These are phyloP conservation scores for Diadema setosum DNA, from an alignment of 35 echinoderm and acorn worm species.

Conservation along the genomic window DNA sequence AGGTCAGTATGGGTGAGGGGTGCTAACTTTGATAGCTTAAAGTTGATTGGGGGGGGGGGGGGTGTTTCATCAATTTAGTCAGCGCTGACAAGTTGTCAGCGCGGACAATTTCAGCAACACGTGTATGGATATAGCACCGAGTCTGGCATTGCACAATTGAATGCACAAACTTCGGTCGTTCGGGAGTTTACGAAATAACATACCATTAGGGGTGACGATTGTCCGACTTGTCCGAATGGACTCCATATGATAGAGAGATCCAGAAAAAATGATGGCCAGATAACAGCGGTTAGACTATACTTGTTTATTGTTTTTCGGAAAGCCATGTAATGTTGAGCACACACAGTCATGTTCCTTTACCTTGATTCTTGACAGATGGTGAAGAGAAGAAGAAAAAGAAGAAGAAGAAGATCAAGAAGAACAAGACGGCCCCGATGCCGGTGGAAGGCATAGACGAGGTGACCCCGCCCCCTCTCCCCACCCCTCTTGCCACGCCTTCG, in stretches of 20 bases:
- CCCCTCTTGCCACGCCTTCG: constrained; percentile 56
- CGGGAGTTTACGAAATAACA: too few relatives aligned
- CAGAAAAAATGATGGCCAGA: not conserved
- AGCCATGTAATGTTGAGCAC: not conserved
- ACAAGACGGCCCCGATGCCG: constrained; percentile 76
- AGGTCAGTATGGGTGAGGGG: too few relatives aligned
- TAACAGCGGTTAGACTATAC: not conserved
- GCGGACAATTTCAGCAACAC: too few relatives aligned
- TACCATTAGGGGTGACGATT: too few relatives aligned
- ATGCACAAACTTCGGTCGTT: not conserved
- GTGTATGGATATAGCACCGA: not conserved
- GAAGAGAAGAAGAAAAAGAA: constrained; percentile 94
- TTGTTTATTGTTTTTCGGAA: not conserved
- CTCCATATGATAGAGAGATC: not conserved
- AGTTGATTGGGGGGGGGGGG: too few relatives aligned
- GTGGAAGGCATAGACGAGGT: constrained; percentile 50
- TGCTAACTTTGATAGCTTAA: too few relatives aligned
- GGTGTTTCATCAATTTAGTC: too few relatives aligned
- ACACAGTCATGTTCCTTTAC: not conserved
- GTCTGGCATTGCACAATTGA: not conserved
- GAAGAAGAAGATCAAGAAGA: constrained; percentile 92
- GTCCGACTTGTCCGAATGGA: not conserved
- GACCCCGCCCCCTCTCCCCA: not conserved
- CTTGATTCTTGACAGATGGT: not conserved
- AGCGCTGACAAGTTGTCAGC: too few relatives aligned